phyloP scores from a whole-genome alignment of 2,888 invertebrate species.

The Trachelus tabidus region DNA sequence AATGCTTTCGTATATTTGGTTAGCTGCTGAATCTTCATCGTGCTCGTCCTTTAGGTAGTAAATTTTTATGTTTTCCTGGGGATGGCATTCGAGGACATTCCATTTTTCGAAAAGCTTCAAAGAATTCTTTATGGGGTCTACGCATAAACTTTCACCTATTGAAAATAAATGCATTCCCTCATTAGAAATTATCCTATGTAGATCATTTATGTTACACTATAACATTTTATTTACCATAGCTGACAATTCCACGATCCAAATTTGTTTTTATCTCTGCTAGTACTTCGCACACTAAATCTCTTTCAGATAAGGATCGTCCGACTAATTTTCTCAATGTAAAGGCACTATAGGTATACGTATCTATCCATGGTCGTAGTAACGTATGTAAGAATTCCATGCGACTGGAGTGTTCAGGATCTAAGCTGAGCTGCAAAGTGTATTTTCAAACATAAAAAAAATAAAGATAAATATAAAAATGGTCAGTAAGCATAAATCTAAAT shows the following conservation, averaged over 20 bases:
- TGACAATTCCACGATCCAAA: constrained; percentile 70
- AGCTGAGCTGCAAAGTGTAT: constrained; percentile 49
- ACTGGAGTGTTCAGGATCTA: constrained; percentile 51
- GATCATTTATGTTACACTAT: background rate
- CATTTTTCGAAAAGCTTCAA: constrained; percentile 84
- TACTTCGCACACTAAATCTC: constrained; percentile 75
- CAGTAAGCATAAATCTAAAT: background rate
- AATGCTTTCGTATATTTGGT: constrained; percentile 51
- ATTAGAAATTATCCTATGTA: background rate
- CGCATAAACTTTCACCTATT: constrained; percentile 87
- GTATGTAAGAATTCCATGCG: constrained; percentile 70
- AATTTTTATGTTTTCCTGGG: constrained; percentile 55
- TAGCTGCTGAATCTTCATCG: constrained; percentile 50
- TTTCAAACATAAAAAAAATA: background rate
- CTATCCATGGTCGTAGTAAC: constrained; percentile 78
- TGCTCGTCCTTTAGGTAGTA: constrained; percentile 55
- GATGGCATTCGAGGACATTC: constrained; percentile 76
- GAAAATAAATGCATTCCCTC: background rate
- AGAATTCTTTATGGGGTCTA: constrained; percentile 88
- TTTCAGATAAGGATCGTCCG: constrained; percentile 72
- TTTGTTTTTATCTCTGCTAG: constrained; percentile 75
- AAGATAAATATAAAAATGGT: background rate
- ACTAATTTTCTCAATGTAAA: constrained; percentile 71
- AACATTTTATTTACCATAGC: constrained; percentile 71
- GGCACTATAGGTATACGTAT: constrained; percentile 79